A percentile compares a stretch with the other conserved stretches of the same genome.
phyloP scores from a whole-genome alignment of 2,888 invertebrate species.

The Timema podura region DNA sequence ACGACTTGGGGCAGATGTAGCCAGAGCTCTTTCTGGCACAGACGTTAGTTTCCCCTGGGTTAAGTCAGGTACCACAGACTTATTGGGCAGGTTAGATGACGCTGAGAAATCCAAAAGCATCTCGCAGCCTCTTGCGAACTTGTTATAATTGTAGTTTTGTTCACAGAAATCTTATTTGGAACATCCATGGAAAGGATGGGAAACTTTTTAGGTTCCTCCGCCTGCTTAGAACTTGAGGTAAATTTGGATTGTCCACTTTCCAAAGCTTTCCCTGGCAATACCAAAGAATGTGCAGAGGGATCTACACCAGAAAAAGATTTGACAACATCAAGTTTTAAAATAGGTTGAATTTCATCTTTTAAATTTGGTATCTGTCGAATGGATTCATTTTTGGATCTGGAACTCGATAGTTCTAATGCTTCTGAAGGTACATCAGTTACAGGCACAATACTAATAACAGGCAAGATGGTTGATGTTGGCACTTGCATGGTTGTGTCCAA shows the following conservation, averaged over 20 bases:
- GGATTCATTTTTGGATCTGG: conserved; percentile 11
- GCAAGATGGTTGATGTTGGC: conserved; percentile 7
- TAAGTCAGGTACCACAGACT: conserved; percentile 39
- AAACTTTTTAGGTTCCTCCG: conserved; percentile 23
- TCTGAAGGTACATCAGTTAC: not conserved
- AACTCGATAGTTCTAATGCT: not conserved
- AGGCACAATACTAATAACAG: conserved; percentile 12
- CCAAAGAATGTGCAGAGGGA: conserved; percentile 18
- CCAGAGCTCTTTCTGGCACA: conserved; percentile 53
- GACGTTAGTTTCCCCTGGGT: conserved; percentile 33
- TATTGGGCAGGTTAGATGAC: conserved; percentile 51
- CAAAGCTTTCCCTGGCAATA: conserved; percentile 20
- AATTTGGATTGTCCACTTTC: conserved; percentile 24
- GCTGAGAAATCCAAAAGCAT: conserved; percentile 64
- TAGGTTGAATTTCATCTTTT: conserved; percentile 22
- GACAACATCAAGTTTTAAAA: conserved; percentile 19
- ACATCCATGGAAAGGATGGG: conserved; percentile 18
- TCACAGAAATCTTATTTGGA: conserved; percentile 18
- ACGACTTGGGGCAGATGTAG: conserved; percentile 46
- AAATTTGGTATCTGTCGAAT: conserved; percentile 7
- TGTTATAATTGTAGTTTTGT: conserved; percentile 34
- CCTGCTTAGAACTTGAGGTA: conserved; percentile 18
- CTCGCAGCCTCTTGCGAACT: conserved; percentile 61
- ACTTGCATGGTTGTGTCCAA: conserved; percentile 20
- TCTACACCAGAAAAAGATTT: conserved; percentile 20